Percentiles rank a stretch among this genome's conserved stretches.
These are phyloP conservation scores for Phorcus lineatus DNA, from an alignment of 2,888 invertebrate species.

Conservation along the genomic window DNA sequence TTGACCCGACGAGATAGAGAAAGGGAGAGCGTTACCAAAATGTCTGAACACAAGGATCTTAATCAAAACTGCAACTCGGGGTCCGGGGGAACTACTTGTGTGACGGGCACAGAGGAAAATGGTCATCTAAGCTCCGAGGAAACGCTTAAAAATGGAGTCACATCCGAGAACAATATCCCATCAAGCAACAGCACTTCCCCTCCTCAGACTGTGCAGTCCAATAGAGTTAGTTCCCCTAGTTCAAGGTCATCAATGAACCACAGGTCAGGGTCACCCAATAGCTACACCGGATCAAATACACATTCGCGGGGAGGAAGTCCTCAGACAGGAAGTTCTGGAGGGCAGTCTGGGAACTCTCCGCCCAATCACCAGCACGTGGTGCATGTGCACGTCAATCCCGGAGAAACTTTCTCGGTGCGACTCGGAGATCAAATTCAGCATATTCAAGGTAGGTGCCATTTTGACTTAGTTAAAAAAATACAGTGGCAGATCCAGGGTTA, in stretches of 20 bases:
- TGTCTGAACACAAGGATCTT: slow-evolving; percentile 18
- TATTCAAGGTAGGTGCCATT: slow-evolving; percentile 82
- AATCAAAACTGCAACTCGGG: background rate
- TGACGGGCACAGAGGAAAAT: slow-evolving; percentile 38
- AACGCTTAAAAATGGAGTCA: slow-evolving; percentile 38
- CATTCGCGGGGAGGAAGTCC: slow-evolving; percentile 32
- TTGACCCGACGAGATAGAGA: slow-evolving; percentile 21
- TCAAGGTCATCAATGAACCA: background rate
- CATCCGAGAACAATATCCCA: slow-evolving; percentile 29
- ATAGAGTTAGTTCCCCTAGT: slow-evolving; percentile 29
- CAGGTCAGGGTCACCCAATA: slow-evolving; percentile 23
- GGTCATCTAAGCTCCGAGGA: slow-evolving; percentile 47
- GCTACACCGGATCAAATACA: background rate
- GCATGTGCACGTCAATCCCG: slow-evolving; percentile 85
- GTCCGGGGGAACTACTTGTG: background rate
- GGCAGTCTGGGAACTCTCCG: slow-evolving; percentile 35
- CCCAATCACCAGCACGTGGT: slow-evolving; percentile 80
- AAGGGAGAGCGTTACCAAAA: slow-evolving; percentile 16
- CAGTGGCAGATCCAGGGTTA: too few relatives aligned
- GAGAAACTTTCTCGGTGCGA: slow-evolving; percentile 86
- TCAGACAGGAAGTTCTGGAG: slow-evolving; percentile 29
- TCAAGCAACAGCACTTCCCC: slow-evolving; percentile 9
- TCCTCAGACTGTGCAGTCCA: slow-evolving; percentile 15
- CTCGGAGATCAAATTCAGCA: slow-evolving; percentile 85
- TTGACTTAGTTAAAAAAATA: background rate